These are phyloP conservation scores for Limenitis arthemis DNA, from an alignment of 2,888 invertebrate species.

Conservation along the genomic window DNA sequence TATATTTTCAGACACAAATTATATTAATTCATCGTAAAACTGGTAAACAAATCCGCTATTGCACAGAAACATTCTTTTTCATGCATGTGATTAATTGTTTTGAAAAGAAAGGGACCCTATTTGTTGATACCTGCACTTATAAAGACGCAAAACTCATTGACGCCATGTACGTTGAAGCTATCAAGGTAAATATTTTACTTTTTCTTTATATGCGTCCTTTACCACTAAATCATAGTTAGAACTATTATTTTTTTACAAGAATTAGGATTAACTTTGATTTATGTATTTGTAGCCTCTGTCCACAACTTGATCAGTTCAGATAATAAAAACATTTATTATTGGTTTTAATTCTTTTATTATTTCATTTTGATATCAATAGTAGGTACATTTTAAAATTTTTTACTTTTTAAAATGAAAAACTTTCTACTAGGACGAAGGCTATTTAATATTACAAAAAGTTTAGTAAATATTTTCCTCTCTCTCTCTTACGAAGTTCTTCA, in stretches of 20 bases:
- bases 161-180: conserved; percentile 88
- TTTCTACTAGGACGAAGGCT: too few species aligned
- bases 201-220: not conserved
- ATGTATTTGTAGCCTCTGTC: too few species aligned
- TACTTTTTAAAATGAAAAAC: too few species aligned
- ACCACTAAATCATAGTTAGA: not conserved
- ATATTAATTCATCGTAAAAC: conserved; percentile 73
- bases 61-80: conserved; percentile 80
- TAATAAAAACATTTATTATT: too few species aligned
- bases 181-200: conserved; percentile 72
- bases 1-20: conserved; percentile 66
- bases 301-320: too few species aligned
- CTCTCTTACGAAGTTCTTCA: too few species aligned
- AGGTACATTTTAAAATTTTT: too few species aligned
- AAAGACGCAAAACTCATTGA: conserved; percentile 85
- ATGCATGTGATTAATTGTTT: conserved; percentile 90
- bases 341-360: too few species aligned
- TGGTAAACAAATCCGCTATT: conserved; percentile 59
- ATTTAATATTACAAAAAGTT: too few species aligned
- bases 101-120: conserved; percentile 76
- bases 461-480: too few species aligned
- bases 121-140: conserved; percentile 87
- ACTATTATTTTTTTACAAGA: not conserved
- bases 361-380: too few species aligned
- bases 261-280: too few species aligned